Evolutionary conservation across 2,888 invertebrate genomes (phyloP).

Genomic region (Falcaria lacertinaria): DNA sequence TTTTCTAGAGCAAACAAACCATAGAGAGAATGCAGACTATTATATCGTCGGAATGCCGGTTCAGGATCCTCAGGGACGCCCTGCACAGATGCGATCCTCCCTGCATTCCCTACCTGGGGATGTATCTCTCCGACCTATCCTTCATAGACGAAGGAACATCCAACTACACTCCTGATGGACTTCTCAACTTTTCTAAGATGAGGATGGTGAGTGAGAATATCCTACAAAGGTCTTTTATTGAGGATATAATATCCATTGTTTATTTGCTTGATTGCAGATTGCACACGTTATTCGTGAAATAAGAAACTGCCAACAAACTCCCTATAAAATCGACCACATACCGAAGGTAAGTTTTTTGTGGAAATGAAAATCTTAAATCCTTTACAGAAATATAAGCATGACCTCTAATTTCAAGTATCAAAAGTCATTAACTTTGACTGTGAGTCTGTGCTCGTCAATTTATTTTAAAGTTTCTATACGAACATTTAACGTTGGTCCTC

Average conservation of each 20-base stretch:
- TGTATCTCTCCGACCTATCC: slow-evolving; percentile 93
- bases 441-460: too few relatives aligned
- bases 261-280: slow-evolving; percentile 82
- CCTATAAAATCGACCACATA: slow-evolving; percentile 93
- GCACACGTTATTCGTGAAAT: slow-evolving; percentile 96
- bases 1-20: slow-evolving; percentile 87
- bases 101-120: slow-evolving; percentile 91
- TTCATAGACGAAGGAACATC: slow-evolving; percentile 96
- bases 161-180: slow-evolving; percentile 92
- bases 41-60: slow-evolving; percentile 93
- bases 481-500: too few relatives aligned
- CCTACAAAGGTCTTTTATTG: background rate
- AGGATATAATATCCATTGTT: too few relatives aligned
- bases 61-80: slow-evolving; percentile 91
- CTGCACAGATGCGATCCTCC: slow-evolving; percentile 94
- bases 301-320: slow-evolving; percentile 93
- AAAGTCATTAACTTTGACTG: too few relatives aligned
- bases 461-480: too few relatives aligned
- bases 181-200: slow-evolving; percentile 96
- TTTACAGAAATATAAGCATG: background rate
- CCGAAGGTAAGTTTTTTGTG: slow-evolving; percentile 81
- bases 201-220: slow-evolving; percentile 84
- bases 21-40: slow-evolving; percentile 92
- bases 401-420: too few relatives aligned
- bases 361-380: too few relatives aligned